Evolutionary conservation across 1,140 invertebrate genomes (phyloP).

Genomic region (Thaumetopoea pityocampa): DNA sequence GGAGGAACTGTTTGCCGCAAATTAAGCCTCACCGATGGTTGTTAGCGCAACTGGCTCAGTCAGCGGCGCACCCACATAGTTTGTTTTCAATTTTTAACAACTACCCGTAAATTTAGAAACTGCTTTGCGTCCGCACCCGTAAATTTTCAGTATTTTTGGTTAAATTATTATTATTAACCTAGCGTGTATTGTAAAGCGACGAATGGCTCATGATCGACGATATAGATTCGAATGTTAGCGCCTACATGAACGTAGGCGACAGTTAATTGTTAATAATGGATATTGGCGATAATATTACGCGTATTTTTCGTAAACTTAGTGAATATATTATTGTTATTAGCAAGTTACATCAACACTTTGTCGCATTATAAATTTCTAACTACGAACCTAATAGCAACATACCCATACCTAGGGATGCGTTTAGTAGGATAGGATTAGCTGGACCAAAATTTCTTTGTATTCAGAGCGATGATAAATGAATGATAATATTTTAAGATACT

Average conservation of each 20-base stretch:
- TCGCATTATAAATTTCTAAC: conserved; percentile 34
- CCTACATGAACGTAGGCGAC: conserved; percentile 6
- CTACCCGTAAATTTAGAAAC: too few species aligned
- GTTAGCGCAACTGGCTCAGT: too few species aligned
- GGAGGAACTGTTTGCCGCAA: too few species aligned
- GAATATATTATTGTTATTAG: conserved; percentile 16
- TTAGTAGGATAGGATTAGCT: conserved; percentile 69
- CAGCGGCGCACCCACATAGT: too few species aligned
- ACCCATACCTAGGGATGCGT: conserved; percentile 53
- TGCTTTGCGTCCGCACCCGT: too few species aligned
- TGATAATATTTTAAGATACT: conserved; percentile 47
- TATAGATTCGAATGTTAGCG: conserved; percentile 12
- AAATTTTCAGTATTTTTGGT: conserved; percentile 22
- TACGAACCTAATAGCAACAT: conserved; percentile 46
- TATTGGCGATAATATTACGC: conserved; percentile 16
- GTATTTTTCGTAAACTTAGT: conserved; percentile 16
- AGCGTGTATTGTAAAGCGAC: conserved; percentile 17
- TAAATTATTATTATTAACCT: conserved; percentile 18
- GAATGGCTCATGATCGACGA: too few species aligned
- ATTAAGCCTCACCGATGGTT: too few species aligned
- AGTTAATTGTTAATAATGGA: conserved; percentile 15
- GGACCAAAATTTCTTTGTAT: conserved; percentile 71
- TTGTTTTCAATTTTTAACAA: too few species aligned
- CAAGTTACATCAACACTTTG: conserved; percentile 19
- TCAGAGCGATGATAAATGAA: conserved; percentile 51